Evolutionary conservation across 1,140 invertebrate genomes (phyloP).

Genomic region (Eurosta solidaginis): DNA sequence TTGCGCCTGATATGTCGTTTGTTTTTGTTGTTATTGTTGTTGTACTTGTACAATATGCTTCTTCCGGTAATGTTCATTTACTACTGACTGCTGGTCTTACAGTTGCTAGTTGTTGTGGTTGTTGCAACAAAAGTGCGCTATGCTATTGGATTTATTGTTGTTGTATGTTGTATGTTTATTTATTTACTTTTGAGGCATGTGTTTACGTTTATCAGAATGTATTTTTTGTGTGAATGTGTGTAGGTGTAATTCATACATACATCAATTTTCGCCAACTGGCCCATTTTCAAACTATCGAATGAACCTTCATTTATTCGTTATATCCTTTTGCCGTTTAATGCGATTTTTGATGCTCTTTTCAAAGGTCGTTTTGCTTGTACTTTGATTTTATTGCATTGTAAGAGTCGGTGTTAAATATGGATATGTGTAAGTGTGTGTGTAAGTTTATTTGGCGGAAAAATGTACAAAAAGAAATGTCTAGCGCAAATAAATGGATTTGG

Average conservation of each 20-base stretch:
- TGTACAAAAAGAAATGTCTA: not conserved
- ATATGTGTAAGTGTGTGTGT: not conserved
- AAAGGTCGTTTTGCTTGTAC: not conserved
- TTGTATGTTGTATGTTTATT: not conserved
- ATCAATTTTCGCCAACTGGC: slow-evolving; percentile 36
- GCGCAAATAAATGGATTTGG: not conserved
- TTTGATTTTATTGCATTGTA: not conserved
- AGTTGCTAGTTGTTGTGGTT: not conserved
- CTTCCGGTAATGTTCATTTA: not conserved
- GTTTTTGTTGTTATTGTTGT: no score
- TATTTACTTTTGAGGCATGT: not conserved
- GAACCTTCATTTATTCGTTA: not conserved
- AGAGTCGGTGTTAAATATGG: not conserved
- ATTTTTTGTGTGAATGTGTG: not conserved
- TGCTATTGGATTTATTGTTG: not conserved
- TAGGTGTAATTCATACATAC: not conserved
- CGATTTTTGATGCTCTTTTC: slow-evolving; percentile 22
- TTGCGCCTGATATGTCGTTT: slow-evolving; percentile 49
- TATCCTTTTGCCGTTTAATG: not conserved
- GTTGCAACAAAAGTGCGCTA: not conserved
- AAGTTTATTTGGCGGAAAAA: not conserved
- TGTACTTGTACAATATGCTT: slow-evolving; percentile 12
- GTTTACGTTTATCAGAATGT: not conserved
- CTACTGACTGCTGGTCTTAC: not conserved
- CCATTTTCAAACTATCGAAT: slow-evolving; percentile 28